phyloP scores from a whole-genome alignment of 2,113 vertebrate genomes.

The Columba livia region DNA sequence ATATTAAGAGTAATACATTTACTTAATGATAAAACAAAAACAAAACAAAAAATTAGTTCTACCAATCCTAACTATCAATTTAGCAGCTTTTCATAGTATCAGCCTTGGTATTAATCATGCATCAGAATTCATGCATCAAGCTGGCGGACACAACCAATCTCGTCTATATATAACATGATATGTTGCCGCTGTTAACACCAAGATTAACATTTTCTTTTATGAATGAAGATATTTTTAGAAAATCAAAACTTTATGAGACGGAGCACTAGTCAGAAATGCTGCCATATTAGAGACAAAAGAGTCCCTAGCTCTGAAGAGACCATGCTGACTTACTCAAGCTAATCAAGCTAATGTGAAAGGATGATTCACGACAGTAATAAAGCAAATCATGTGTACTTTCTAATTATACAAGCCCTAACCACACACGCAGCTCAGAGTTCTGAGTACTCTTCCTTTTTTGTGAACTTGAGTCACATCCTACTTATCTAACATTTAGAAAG shows the following conservation, averaged over 20 bases:
- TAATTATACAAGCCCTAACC: conserved; percentile 7
- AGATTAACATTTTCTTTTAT: not conserved
- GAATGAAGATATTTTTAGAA: conserved; percentile 17
- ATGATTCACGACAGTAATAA: conserved; percentile 5
- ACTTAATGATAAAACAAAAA: not conserved
- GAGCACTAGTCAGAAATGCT: not conserved
- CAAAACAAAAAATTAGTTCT: not conserved
- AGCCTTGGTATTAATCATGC: not conserved
- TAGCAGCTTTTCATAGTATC: not conserved
- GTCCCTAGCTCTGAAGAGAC: not conserved
- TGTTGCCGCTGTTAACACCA: not conserved
- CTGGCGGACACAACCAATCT: not conserved
- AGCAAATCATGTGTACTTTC: not conserved
- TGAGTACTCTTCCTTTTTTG: not conserved
- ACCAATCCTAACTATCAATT: not conserved
- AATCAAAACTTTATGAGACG: not conserved
- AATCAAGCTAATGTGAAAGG: conserved; percentile 12
- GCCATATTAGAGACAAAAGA: not conserved
- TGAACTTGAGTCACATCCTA: not conserved
- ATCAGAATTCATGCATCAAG: not conserved
- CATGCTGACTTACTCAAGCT: not conserved
- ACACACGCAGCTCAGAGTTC: not conserved
- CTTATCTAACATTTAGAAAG: not conserved
- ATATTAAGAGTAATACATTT: not conserved
- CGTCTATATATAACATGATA: not conserved